Evolutionary conservation across 30 jellyfish, hydroid and myxozoan genomes (phyloP).

Genomic region (Chironex yamaguchii): DNA sequence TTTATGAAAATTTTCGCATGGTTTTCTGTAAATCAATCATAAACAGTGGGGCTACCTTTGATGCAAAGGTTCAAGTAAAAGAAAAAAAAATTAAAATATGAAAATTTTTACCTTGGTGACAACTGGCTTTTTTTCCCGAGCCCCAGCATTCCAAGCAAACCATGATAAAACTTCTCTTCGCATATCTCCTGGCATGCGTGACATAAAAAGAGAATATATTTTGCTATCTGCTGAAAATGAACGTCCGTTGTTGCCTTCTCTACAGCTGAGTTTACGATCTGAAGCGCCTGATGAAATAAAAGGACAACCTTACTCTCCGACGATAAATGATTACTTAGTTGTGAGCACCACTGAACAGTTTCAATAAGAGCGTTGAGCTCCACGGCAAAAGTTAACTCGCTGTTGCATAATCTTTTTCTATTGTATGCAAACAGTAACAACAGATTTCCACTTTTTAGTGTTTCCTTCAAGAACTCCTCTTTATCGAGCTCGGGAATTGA

Average conservation of each 20-base stretch:
- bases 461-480: conserved; percentile 76
- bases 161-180: conserved; percentile 83
- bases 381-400: conserved; percentile 38
- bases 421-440: conserved; percentile 73
- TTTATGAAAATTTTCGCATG: too few relatives aligned
- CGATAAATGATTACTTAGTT: too few relatives aligned
- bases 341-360: conserved; percentile 74
- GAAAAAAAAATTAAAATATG: too few relatives aligned
- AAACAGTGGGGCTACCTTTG: too few relatives aligned
- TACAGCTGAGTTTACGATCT: conserved; percentile 43
- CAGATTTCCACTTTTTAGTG: conserved; percentile 58
- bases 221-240: conserved; percentile 28
- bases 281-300: conserved; percentile 73
- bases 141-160: conserved; percentile 84
- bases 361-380: conserved; percentile 43
- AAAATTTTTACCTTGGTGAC: too few relatives aligned
- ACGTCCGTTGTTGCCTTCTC: background rate
- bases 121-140: conserved; percentile 89
- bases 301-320: too few relatives aligned
- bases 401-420: conserved; percentile 47
- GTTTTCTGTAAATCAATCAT: too few relatives aligned
- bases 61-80: too few relatives aligned
- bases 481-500: conserved; percentile 77
- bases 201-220: conserved; percentile 34
- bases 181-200: conserved; percentile 63